Conservation (phyloP, 2,113 vertebrate genomes). For the Otolemur garnettii region DNA sequence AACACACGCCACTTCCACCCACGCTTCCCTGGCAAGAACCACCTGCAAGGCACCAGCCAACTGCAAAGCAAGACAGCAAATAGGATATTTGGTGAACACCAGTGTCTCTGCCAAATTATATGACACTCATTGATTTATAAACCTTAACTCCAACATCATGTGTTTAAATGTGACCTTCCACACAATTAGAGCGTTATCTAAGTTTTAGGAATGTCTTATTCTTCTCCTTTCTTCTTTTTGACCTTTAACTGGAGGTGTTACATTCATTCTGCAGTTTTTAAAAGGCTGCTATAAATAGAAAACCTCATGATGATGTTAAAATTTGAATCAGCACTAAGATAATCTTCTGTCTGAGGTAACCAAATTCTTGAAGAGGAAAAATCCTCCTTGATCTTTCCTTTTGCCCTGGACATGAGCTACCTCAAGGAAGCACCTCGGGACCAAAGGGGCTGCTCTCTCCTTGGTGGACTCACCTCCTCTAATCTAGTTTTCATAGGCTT, state of each 20-base stretch:
- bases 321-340: slow-evolving; percentile 16
- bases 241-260: not conserved
- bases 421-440: not conserved
- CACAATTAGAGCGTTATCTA: not conserved
- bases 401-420: not conserved
- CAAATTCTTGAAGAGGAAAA: slow-evolving; percentile 36
- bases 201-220: slow-evolving; percentile 15
- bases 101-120: not conserved
- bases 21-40: not conserved
- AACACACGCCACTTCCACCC: not conserved
- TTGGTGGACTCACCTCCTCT: slow-evolving; percentile 73
- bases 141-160: not conserved
- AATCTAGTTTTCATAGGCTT: slow-evolving; percentile 80
- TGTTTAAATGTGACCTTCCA: not conserved
- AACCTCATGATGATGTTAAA: not conserved
- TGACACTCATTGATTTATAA: not conserved
- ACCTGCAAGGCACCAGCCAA: not conserved
- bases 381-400: not conserved
- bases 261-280: not conserved
- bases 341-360: not conserved
- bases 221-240: slow-evolving; percentile 15
- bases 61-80: not conserved
- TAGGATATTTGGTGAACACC: not conserved
- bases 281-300: not conserved
- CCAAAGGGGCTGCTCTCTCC: slow-evolving; percentile 53